Percentiles rank a stretch among this genome's conserved stretches.
phyloP scores from a whole-genome alignment of 2,888 invertebrate genomes.

The Trachelus stipa region DNA sequence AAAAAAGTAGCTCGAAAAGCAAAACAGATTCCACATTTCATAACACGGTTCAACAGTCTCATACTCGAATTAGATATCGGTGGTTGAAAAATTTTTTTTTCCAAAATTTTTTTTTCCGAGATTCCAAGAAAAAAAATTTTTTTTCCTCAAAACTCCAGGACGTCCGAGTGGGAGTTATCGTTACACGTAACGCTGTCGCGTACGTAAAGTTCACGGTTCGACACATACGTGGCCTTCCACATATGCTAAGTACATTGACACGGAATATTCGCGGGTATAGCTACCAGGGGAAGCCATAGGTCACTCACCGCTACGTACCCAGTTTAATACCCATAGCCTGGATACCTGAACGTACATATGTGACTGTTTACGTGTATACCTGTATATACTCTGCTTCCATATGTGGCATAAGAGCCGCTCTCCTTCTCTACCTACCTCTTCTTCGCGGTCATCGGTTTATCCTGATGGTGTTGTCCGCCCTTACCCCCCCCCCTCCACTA shows the following conservation, averaged over 20 bases:
- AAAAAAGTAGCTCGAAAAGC: conserved; percentile 2
- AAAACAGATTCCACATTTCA: not conserved
- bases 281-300: conserved; percentile 39
- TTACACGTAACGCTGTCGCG: not conserved
- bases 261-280: conserved; percentile 34
- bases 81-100: not conserved
- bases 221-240: conserved; percentile 12
- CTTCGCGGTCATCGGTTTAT: not conserved
- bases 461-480: not conserved
- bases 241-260: conserved; percentile 46
- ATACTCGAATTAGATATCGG: not conserved
- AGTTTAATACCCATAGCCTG: not conserved
- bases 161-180: conserved; percentile 12
- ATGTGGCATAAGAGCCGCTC: not conserved
- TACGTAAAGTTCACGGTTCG: not conserved
- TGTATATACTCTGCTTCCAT: not conserved
- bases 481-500: not conserved
- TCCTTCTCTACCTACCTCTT: not conserved
- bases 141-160: not conserved
- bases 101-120: not conserved
- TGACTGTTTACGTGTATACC: not conserved
- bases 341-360: not conserved
- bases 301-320: conserved; percentile 45
- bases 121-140: not conserved
- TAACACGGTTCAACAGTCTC: not conserved